Evolutionary conservation across 1,140 invertebrate genomes (phyloP).

Genomic region (Ctenoplectra terminalis): DNA sequence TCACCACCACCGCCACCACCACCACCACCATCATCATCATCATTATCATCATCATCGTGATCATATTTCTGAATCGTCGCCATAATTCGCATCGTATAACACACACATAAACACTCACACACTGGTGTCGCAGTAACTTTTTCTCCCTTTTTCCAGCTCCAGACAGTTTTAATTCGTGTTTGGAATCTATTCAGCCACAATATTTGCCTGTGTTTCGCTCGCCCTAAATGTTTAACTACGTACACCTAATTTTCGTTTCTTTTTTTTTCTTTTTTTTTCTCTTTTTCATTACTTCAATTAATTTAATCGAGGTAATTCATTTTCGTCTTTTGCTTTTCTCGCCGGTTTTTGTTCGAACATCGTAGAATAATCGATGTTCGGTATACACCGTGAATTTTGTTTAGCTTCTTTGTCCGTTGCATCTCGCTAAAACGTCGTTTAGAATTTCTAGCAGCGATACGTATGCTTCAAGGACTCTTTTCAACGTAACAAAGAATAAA

Average conservation of each 20-base stretch:
- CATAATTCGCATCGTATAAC: neutral
- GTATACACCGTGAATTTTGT: neutral
- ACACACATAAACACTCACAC: neutral
- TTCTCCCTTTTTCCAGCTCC: neutral
- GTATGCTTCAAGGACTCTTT: neutral
- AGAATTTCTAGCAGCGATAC: neutral
- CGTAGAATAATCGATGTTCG: neutral
- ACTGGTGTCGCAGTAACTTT: neutral
- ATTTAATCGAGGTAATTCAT: slow-evolving; percentile 69
- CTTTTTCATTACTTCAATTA: slow-evolving; percentile 52
- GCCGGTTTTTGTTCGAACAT: neutral
- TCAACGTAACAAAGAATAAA: slow-evolving; percentile 4
- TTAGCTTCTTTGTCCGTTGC: neutral
- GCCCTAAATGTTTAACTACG: slow-evolving; percentile 45
- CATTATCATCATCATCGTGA: slow-evolving; percentile 42
- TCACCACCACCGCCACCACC: slow-evolving; percentile 45
- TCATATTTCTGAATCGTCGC: slow-evolving; percentile 1
- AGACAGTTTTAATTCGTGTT: slow-evolving; percentile 71
- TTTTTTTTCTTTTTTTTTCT: neutral
- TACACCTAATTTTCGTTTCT: slow-evolving; percentile 11
- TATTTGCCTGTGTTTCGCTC: slow-evolving; percentile 65
- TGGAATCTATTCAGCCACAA: slow-evolving; percentile 63
- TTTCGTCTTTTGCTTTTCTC: neutral
- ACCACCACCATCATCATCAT: slow-evolving; percentile 50
- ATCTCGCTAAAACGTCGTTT: neutral